phyloP scores from a whole-genome alignment of 2,888 invertebrate genomes.

The Callyntrura guangdongensis region DNA sequence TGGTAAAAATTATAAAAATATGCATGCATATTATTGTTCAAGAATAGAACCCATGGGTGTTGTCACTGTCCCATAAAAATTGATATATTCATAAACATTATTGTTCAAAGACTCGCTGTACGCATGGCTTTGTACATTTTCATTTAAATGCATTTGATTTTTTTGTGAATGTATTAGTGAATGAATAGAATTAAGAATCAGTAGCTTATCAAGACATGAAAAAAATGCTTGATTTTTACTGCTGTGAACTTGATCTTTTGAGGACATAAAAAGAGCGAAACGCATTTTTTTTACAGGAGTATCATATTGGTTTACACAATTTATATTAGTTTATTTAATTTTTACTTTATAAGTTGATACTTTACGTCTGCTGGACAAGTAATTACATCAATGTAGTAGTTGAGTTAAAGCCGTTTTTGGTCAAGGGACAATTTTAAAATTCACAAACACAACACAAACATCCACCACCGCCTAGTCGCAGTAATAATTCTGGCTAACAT shows the following conservation, averaged over 20 bases:
- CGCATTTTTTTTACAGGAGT: neutral
- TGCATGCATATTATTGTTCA: conserved; percentile 21
- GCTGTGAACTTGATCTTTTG: conserved; percentile 34
- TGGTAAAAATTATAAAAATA: conserved; percentile 4
- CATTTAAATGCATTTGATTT: too few species aligned
- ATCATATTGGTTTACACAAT: neutral
- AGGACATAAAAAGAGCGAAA: neutral
- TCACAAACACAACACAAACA: too few species aligned
- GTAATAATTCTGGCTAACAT: too few species aligned
- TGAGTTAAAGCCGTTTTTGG: too few species aligned
- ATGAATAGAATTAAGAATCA: neutral
- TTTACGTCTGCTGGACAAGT: too few species aligned
- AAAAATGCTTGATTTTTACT: conserved; percentile 13
- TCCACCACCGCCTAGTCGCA: too few species aligned
- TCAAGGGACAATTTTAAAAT: too few species aligned
- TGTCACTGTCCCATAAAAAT: conserved; percentile 27
- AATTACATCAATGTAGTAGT: too few species aligned
- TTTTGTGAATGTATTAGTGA: too few species aligned
- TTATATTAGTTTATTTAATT: neutral
- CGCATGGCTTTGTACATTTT: too few species aligned
- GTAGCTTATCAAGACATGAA: conserved; percentile 5
- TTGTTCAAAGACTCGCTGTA: neutral
- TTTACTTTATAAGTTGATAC: too few species aligned
- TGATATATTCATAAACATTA: neutral
- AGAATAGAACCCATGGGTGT: conserved; percentile 34